Base-by-base conservation (phyloP, 2,888 invertebrate species). In the Tridacna crocea region DNA sequence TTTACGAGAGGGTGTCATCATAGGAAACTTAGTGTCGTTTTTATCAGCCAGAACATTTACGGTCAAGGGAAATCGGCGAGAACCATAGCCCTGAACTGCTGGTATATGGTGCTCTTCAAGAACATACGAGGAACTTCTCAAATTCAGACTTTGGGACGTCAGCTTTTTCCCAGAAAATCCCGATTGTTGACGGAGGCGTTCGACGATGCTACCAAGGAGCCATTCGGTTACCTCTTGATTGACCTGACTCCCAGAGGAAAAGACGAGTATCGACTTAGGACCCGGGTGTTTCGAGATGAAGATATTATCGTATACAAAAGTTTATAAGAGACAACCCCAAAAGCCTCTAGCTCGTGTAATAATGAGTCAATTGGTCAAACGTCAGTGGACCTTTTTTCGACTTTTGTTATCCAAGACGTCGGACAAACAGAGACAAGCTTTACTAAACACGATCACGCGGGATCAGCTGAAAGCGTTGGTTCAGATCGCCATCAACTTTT, bases 1-100 rank as follows among this genome's bases (percentile, higher is more conserved):
- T n/a, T n/a, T n/a, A n/a, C n/a, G n/a, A n/a, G n/a, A 58, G 77
- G 80, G 10, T 77, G 80, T 66, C 80, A 83, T 65, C 83, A 83
- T 51, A 60, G 63, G 72, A 72, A 61, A 24, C 68, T 80, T 0
- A 77, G 80, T 46, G 76, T 84, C 15, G 36, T 84, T 26, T 79
- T 76, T 66, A 84, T 84, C 24, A 79, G 61, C 8, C 81, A 84
- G 24, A 79, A 84, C 60, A 22, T 79, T 22, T 84, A 82, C 51
- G 77, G 72, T 12, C 76, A 82, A 61, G 80, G 78, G 0, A 84
- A 84, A 63, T 26, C 65, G 22, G 77, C 79, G 48, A 72, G 84
- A 55, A 84, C 79, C n/a, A 84, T 84, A 0, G 76, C 76, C 15
- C 76, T 79, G 11, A 79, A 79, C 24, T 68, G 75, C 36, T 75